Conservation (phyloP, 2,797 vertebrate species). For the Sphenodon punctatus region DNA sequence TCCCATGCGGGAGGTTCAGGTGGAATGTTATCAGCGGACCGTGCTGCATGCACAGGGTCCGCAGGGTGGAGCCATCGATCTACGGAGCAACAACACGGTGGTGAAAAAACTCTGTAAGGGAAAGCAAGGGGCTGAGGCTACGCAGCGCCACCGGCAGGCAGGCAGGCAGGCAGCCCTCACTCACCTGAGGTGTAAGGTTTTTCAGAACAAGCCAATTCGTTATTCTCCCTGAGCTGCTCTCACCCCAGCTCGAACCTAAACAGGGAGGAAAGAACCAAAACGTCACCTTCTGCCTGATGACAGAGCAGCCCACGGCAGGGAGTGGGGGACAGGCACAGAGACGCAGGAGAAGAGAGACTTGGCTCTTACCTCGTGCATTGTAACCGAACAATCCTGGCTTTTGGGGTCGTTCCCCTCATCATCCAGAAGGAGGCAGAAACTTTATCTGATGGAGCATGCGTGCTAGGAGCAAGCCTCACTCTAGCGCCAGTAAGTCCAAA, state of each 20-base stretch:
- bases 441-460: too few species aligned
- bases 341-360: too few species aligned
- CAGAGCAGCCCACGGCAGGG: not conserved
- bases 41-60: slow-evolving; percentile 93
- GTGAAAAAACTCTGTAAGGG: rapidly evolving
- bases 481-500: too few species aligned
- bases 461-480: too few species aligned
- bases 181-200: slow-evolving; percentile 99
- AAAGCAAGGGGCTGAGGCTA: too few species aligned
- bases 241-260: slow-evolving; percentile 94
- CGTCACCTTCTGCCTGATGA: too few species aligned
- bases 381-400: too few species aligned
- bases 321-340: too few species aligned
- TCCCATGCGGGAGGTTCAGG: slow-evolving; percentile 90
- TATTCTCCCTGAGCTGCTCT: slow-evolving; percentile 98
- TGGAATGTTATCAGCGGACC: slow-evolving; percentile 92
- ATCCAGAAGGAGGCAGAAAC: too few species aligned
- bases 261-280: not conserved
- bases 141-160: too few species aligned
- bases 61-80: slow-evolving; percentile 91
- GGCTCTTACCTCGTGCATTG: too few species aligned
- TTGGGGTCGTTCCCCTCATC: too few species aligned
- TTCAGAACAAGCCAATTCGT: slow-evolving; percentile 98
- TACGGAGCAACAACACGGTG: not conserved
- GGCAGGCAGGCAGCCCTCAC: not conserved